These are phyloP conservation scores for Drosophila imparisetae DNA, from an alignment of 2,888 invertebrate species.

Conservation along the genomic window DNA sequence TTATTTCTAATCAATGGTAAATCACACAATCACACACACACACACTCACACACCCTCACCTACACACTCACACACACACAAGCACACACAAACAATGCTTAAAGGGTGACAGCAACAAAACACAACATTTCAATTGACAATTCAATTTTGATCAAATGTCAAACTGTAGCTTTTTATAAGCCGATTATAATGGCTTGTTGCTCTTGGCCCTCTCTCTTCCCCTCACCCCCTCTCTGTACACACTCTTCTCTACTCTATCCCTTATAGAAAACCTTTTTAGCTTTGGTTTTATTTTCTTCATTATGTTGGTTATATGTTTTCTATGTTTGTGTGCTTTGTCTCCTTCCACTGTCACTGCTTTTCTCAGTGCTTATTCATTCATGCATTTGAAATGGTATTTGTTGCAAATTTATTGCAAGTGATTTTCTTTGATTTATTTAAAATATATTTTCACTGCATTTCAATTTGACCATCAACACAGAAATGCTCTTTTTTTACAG, in stretches of 20 bases:
- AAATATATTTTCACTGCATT: background rate
- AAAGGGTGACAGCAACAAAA: conserved; percentile 22
- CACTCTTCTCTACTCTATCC: no score
- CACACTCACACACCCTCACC: background rate
- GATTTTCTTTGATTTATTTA: background rate
- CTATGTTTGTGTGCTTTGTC: background rate
- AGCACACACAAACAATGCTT: conserved; percentile 24
- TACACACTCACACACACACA: background rate
- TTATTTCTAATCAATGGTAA: conserved; percentile 59
- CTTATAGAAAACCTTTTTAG: conserved; percentile 3
- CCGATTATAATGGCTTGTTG: conserved; percentile 68
- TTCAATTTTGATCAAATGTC: conserved; percentile 65
- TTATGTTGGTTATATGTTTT: conserved; percentile 5
- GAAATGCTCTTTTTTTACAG: background rate
- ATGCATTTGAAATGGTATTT: background rate
- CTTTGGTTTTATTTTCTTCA: conserved; percentile 23
- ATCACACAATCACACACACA: conserved; percentile 4
- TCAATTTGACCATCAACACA: background rate
- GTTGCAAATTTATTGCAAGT: background rate
- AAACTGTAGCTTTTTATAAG: conserved; percentile 60
- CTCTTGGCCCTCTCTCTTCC: background rate
- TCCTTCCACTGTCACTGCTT: background rate
- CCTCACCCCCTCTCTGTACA: background rate
- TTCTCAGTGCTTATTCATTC: background rate
- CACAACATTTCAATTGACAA: conserved; percentile 58